Conservation (phyloP, 2,888 invertebrate species). For the Chalcis sispes region DNA sequence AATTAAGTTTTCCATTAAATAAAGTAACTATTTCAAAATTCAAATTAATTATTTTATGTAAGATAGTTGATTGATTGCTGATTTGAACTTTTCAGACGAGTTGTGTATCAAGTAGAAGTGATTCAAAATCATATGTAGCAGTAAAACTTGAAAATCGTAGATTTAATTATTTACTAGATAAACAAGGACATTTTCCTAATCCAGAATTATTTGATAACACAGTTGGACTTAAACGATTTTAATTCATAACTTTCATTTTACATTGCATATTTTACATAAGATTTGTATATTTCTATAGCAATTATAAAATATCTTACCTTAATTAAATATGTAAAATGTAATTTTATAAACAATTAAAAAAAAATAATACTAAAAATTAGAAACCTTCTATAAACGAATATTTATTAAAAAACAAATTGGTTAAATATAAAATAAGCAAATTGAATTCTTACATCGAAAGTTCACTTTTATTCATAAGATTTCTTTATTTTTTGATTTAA, state of each 20-base stretch:
- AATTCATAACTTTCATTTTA: neutral
- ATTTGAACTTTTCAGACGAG: constrained; percentile 57
- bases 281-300: neutral
- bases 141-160: constrained; percentile 53
- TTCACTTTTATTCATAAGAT: constrained; percentile 58
- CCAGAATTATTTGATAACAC: constrained; percentile 62
- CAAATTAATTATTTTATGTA: neutral
- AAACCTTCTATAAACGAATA: too few relatives aligned
- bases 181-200: constrained; percentile 61
- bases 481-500: constrained; percentile 59
- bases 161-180: constrained; percentile 58
- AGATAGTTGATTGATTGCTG: constrained; percentile 6
- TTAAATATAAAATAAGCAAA: constrained; percentile 43
- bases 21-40: constrained; percentile 53
- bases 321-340: too few relatives aligned
- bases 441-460: constrained; percentile 43
- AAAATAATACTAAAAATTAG: too few relatives aligned
- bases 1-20: constrained; percentile 55
- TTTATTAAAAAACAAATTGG: too few relatives aligned
- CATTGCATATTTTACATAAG: constrained; percentile 41
- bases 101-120: constrained; percentile 43
- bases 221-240: constrained; percentile 54
- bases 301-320: neutral
- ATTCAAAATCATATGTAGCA: constrained; percentile 52
- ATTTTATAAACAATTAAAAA: too few relatives aligned